phyloP scores from a whole-genome alignment of 1,140 invertebrate species.

The Pachypeltis micranthus region DNA sequence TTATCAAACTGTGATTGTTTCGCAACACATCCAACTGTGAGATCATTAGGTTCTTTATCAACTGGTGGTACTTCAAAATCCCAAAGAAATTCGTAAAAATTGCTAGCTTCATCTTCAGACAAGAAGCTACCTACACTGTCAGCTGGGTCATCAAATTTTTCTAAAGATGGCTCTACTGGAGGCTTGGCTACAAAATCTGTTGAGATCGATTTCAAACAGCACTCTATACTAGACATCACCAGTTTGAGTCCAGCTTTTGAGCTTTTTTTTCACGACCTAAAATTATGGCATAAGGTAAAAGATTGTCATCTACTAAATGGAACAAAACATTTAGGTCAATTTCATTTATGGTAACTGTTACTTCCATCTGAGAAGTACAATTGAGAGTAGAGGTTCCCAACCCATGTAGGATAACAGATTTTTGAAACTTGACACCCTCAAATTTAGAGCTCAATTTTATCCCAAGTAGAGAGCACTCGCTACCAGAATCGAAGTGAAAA shows the following conservation, averaged over 20 bases:
- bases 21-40: too few relatives aligned
- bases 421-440: too few relatives aligned
- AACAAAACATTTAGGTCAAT: not conserved
- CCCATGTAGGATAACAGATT: not conserved
- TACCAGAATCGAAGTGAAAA: too few relatives aligned
- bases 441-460: too few relatives aligned
- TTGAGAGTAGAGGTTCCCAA: not conserved
- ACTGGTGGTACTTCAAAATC: not conserved
- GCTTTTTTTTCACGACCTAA: not conserved
- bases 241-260: not conserved
- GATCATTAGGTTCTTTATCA: not conserved
- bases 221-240: not conserved
- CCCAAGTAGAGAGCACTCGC: too few relatives aligned
- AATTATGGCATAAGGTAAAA: slow-evolving; percentile 1
- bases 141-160: too few relatives aligned
- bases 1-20: not conserved
- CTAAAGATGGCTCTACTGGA: too few relatives aligned
- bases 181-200: too few relatives aligned
- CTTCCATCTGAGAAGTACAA: not conserved
- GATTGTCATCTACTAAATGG: not conserved
- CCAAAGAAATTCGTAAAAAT: not conserved
- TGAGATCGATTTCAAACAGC: not conserved
- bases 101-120: not conserved
- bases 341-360: not conserved
- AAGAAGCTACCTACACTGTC: too few relatives aligned